A percentile compares a stretch with the other conserved stretches of the same genome.
phyloP scores from a whole-genome alignment of 2,797 vertebrate genomes.

The Chiloscyllium punctatum region DNA sequence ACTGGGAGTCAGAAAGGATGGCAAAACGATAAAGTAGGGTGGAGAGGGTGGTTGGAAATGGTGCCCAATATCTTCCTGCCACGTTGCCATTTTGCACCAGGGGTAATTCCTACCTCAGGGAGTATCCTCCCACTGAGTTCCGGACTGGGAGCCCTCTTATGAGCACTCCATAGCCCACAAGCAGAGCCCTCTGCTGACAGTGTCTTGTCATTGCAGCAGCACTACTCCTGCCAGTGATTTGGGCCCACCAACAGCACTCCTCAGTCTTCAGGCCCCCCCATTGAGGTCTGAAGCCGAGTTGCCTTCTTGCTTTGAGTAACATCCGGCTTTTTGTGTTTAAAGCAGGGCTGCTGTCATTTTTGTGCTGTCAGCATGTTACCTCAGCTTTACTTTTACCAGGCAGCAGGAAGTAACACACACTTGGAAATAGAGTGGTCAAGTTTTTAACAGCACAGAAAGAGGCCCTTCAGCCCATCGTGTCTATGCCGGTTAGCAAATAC shows the following conservation, averaged over 20 bases:
- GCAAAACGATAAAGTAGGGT: not conserved
- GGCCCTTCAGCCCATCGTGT: too few relatives aligned
- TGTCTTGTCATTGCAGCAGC: not conserved
- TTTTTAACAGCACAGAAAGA: too few relatives aligned
- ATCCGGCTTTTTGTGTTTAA: not conserved
- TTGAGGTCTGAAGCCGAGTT: too few relatives aligned
- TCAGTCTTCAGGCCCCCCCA: too few relatives aligned
- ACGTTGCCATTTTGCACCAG: not conserved
- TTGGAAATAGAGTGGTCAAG: too few relatives aligned
- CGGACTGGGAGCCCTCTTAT: not conserved
- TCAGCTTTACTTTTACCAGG: not conserved
- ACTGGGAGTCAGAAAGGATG: not conserved
- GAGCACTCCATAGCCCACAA: not conserved
- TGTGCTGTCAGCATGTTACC: not conserved
- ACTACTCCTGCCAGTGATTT: not conserved
- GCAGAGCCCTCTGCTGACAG: too few relatives aligned
- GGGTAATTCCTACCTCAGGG: not conserved
- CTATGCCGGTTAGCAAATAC: too few relatives aligned
- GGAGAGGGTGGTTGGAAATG: too few relatives aligned
- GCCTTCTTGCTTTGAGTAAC: too few relatives aligned
- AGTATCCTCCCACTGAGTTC: not conserved
- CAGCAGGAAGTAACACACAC: not conserved
- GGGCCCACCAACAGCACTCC: too few relatives aligned
- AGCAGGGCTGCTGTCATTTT: not conserved
- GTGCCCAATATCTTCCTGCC: not conserved